Evolutionary conservation across 1,140 invertebrate species (phyloP), one percentile per base, ranked within the genome.

Genomic region (Acromyrmex echinatior): DNA sequence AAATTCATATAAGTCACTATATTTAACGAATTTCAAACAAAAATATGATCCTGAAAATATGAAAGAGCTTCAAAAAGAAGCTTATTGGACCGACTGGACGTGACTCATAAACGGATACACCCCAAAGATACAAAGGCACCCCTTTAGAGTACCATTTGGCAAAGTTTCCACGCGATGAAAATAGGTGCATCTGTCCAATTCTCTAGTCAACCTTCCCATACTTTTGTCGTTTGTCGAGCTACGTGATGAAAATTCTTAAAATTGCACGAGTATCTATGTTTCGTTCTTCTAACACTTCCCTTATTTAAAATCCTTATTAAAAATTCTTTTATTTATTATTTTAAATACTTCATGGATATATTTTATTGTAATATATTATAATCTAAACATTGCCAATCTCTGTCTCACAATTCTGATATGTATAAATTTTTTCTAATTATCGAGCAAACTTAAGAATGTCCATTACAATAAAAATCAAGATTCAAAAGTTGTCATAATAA

Each of bases 131-230:
- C 56, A 76, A 74, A 56, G 51, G 63, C 28, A 45, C 62, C 45
- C 35, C 53, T 66, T 60, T 39, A 5, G n/a, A 9, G 1, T 35
- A 21, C 77, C 90, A 78, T 91, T 91, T 81, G 89, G 79, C 74
- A 21, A 91, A 73, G n/a, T 91, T 91, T 88, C 84, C 87, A 91
- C 84, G 74, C 66, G 21, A 16, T 80, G 35, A 87, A 88, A 81
- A 58, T 62, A 35, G 4, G 12, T 18, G 21, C 90, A 91, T 91
- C 90, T 91, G 90, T 81, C 18, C 65, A 31, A 90, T 88, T 86
- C 66, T 68, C 53, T 51, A 10, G 3, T 39, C 31, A 1, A 56
- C 6, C 62, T 51, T 58, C 28, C 14, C 2, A 2, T 2, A 3
- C 21, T 28, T 70, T 74, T 49, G 25, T n/a, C 65, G 25, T 74